Base-by-base conservation (phyloP, 1,140 invertebrate species). In the Drosophila jambulina region DNA sequence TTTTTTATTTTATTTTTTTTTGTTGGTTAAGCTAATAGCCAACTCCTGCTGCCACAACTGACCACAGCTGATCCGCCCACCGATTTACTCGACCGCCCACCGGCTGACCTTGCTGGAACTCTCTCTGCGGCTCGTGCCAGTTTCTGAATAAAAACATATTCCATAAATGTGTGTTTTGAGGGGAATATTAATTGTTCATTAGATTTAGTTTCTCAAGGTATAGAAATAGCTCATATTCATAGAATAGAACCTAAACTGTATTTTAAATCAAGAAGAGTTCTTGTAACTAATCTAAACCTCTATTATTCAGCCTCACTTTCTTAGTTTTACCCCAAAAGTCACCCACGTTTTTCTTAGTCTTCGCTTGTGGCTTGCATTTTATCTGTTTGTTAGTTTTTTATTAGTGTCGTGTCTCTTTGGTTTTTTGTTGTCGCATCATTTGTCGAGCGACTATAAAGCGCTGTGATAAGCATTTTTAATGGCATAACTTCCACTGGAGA, bases 331-430 rank as follows among this genome's bases (percentile, higher is more conserved):
- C 1, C 23, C 1, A 34, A 42, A 19, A 49, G 5, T 29, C 72
- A 63, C 71, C 71, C 71, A 76, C 74, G 13, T 63, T 34, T 15
- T 1, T 25, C 9, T 53, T 12, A 17, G 32, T 42, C 19, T 65
- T 27, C 5, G 19, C 5, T 34, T 58, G 57, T 70, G 80, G 56
- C 85, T 75, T 68, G 62, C 56, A 75, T 78, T 80, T 84, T 87
- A 88, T 84, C 80, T 71, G 71, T 54, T 45, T 84, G 48, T 78
- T 69, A 62, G 76, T 78, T 84, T 88, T 72, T 91, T 88, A 76
- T 72, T 71, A 65, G 54, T 68, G 81, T 91, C 70, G 81, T 84
- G 64, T 64, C 60, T 70, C 36, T 32, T 53, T 15, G 32, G 19
- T 43, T 64, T 67, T 61, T 65, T 53, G 25, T 67, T 76, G 57